Conservation (phyloP, 2,113 vertebrate species). For the Podarcis muralis region DNA sequence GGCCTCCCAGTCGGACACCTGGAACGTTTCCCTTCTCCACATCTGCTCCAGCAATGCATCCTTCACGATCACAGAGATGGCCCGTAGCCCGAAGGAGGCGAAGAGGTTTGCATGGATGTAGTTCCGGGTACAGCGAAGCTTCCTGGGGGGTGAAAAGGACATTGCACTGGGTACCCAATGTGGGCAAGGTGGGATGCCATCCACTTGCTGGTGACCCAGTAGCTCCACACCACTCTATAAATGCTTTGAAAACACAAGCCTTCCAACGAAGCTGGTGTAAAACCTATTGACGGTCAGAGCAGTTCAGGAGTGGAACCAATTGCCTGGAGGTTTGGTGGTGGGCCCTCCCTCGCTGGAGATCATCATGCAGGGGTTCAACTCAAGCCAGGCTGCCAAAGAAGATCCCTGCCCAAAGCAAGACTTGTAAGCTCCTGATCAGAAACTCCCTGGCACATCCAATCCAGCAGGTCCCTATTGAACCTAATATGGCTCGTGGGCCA, state of each 20-base stretch:
- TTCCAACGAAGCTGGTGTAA: background rate
- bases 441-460: too few relatives aligned
- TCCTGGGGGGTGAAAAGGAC: slow-evolving; percentile 58
- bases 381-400: too few relatives aligned
- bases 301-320: background rate
- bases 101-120: slow-evolving; percentile 84
- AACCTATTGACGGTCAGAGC: background rate
- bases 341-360: too few relatives aligned
- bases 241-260: too few relatives aligned
- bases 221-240: background rate
- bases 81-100: slow-evolving; percentile 84
- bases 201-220: background rate
- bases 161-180: rapidly evolving
- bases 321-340: background rate
- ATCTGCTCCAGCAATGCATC: slow-evolving; percentile 79
- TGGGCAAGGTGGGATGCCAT: rapidly evolving
- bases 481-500: too few relatives aligned
- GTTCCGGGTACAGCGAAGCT: slow-evolving; percentile 84
- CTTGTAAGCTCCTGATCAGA: too few relatives aligned
- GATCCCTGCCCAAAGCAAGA: too few relatives aligned
- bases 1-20: slow-evolving; percentile 74
- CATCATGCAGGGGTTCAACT: too few relatives aligned
- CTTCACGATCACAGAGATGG: slow-evolving; percentile 79
- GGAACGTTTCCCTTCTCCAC: slow-evolving; percentile 76
- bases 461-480: too few relatives aligned